Base-by-base conservation (phyloP, 2,888 invertebrate genomes). In the Eristalis arbustorum region DNA sequence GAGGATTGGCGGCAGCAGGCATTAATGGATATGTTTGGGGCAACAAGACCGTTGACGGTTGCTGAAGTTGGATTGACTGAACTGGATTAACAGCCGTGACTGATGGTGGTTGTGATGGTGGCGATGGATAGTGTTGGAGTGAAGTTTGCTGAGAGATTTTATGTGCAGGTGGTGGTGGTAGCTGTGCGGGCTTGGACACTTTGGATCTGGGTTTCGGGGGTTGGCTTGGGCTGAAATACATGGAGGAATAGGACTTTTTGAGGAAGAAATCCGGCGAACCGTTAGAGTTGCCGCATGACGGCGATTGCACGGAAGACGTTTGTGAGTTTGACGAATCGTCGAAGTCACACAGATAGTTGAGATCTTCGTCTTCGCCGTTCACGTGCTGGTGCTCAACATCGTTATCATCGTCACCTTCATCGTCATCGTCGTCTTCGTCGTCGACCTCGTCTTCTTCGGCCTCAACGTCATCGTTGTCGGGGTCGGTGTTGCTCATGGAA, bases 251-350 rank as follows among this genome's bases (percentile, higher is more conserved):
- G 0, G 81, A 71, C 69, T 81, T 81, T 13, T 71, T 75, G 18
- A 81, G 69, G 28, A 71, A 81, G 6, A 75, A 81, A 8, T 81
- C 75, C 10, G 75, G 69, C 3, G 81, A 81, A 59, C 57, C 81
- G 49, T 81, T 63, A 0, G 74, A 80, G 14, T 80, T 68, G 42
- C 74, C 64, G 25, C 74, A 71, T 4, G 75, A 81, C 14, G 75
- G 75, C 22, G 81, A 81, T 18, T 69, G 81, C 11, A 34, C 61
- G 0, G 81, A 75, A 8, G 81, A 81, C 31, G 81, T 64, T 59
- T 42, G 64, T 3, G 75, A 81, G 49, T 69, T 69, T 3, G 75
- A 75, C 0, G 81, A 64, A 31, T 66, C 81, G n/a, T 81, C 75
- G 59, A 40, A 75, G 25, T 75, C 75, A 11, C 81, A 71, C 3